Evolutionary conservation across 2,888 invertebrate species (phyloP).

Genomic region (Candidula unifasciata): DNA sequence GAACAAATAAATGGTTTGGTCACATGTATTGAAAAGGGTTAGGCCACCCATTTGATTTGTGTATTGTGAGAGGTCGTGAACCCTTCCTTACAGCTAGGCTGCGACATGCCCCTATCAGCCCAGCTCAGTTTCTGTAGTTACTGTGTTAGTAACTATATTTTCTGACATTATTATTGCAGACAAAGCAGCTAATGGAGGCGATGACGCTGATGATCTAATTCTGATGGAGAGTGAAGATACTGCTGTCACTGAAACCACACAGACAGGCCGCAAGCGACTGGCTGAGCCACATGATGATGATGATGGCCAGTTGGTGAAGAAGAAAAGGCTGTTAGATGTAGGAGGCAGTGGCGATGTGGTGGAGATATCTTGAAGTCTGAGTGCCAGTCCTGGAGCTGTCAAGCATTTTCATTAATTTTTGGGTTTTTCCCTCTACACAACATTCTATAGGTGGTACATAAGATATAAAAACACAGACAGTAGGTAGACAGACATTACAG

Average conservation of each 20-base stretch:
- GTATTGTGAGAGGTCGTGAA: no score
- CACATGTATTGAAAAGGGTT: no score
- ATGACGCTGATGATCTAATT: conserved; percentile 62
- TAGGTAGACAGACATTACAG: no score
- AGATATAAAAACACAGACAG: no score
- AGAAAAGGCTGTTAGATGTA: conserved; percentile 9
- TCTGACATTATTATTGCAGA: neutral
- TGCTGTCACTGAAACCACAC: neutral
- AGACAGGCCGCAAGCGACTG: conserved; percentile 52
- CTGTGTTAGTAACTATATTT: neutral
- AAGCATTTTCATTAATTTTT: no score
- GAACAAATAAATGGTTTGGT: no score
- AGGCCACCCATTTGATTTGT: no score
- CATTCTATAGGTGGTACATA: no score
- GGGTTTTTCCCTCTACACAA: no score
- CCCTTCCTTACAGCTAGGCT: neutral
- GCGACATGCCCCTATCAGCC: no score
- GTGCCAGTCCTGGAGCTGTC: neutral
- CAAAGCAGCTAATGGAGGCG: conserved; percentile 38
- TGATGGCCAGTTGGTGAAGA: neutral
- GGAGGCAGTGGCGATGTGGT: conserved; percentile 46
- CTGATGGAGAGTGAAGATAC: conserved; percentile 58
- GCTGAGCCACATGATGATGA: conserved; percentile 41
- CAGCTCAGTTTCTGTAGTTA: no score
- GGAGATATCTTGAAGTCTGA: conserved; percentile 52